Evolutionary conservation across 2,888 invertebrate genomes (phyloP).

Genomic region (Drosophila subquinaria): DNA sequence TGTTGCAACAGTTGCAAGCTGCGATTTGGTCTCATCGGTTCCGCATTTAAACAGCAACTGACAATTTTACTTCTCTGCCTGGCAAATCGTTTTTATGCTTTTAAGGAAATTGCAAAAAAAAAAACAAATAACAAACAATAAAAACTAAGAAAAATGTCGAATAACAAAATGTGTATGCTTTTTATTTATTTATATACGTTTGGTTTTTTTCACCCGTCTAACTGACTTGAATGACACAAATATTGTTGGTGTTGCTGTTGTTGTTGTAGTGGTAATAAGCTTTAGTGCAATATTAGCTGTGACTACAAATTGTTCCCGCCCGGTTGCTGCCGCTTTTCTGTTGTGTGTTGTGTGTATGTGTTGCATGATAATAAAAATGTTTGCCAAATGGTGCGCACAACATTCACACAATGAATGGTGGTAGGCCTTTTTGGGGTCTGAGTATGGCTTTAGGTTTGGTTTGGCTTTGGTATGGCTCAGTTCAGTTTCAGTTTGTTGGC

Average conservation of each 20-base stretch:
- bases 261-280: slow-evolving; percentile 68
- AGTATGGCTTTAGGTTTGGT: slow-evolving; percentile 8
- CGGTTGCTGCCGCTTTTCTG: slow-evolving; percentile 29
- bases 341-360: slow-evolving; percentile 25
- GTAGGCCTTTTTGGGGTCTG: slow-evolving; percentile 32
- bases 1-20: slow-evolving; percentile 60
- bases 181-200: slow-evolving; percentile 28
- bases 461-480: slow-evolving; percentile 6
- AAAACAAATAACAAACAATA: slow-evolving; percentile 28
- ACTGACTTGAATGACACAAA: slow-evolving; percentile 47
- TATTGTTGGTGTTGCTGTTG: slow-evolving; percentile 14
- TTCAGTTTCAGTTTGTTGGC: slow-evolving; percentile 45
- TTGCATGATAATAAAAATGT: slow-evolving; percentile 73
- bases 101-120: slow-evolving; percentile 71
- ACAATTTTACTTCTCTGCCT: slow-evolving; percentile 54
- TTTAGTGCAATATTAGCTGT: slow-evolving; percentile 77
- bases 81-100: slow-evolving; percentile 79
- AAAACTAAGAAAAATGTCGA: slow-evolving; percentile 9
- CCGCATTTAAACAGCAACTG: slow-evolving; percentile 66
- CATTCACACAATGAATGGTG: slow-evolving; percentile 57
- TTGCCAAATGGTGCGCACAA: slow-evolving; percentile 72
- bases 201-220: slow-evolving; percentile 15
- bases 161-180: slow-evolving; percentile 23
- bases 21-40: slow-evolving; percentile 62
- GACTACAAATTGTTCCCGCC: slow-evolving; percentile 62